Base-by-base conservation (phyloP, 2,113 vertebrate species). In the Pionites leucogaster region DNA sequence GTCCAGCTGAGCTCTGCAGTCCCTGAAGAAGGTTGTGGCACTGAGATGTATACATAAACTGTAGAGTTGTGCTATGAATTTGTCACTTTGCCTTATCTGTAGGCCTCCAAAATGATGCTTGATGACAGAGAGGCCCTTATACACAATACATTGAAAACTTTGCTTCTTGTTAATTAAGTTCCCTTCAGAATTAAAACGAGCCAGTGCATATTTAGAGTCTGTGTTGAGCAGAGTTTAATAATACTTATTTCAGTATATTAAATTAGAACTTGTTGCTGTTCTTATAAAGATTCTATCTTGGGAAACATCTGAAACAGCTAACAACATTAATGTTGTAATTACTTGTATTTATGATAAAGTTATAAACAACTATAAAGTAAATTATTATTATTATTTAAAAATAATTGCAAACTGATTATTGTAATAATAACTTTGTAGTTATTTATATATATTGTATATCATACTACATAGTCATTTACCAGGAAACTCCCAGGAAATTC, bases 261-360 rank as follows among this genome's bases (percentile, higher is more conserved):
- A 89, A 96, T 95, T 94, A 94, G 62, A 79, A 33, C 18, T 83
- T 76, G 22, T 84, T 87, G 92, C 62, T 94, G 77, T 65, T 90
- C 68, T 52, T 76, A 47, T 47, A 84, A 95, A 91, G 69, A 67
- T 63, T 95, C 94, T 92, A 52, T 92, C 83, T 92, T 90, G 60
- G 91, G 80, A 95, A 92, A 83, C 80, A 84, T 81, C 72, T 91
- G 80, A 96, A 94, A 63, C 13, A 91, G 50, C 86, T 88, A 92
- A 90, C 50, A 90, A 81, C 31, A 75, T 68, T 82, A 57, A 88
- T 65, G 57, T 68, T 94, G 65, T 72, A 85, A 90, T 88, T 94
- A 89, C 47, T 89, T 67, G 20, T 90, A 88, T 83, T 96, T 88
- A 91, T 92, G 28, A 59, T 78, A 80, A 9, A 25, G 17, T 92